Percentiles rank a stretch among this genome's conserved stretches.
Conservation (phyloP, 2,797 vertebrate species). For the Champsocephalus gunnari region DNA sequence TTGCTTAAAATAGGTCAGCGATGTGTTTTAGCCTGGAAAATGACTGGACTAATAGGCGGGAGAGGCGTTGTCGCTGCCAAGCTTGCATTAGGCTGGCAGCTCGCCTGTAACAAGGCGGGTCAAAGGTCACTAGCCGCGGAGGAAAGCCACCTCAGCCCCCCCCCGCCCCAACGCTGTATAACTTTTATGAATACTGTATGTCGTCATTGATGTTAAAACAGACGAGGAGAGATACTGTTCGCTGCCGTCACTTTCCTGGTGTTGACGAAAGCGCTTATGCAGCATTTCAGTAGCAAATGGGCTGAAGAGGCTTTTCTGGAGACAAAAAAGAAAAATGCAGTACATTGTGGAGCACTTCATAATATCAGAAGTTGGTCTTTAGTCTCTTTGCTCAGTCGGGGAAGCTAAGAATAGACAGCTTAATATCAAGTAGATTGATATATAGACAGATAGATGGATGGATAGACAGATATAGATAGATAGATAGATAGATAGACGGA, state of each 20-base stretch:
- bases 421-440: background rate
- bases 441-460: too few species aligned
- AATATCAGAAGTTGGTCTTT: conserved; percentile 50
- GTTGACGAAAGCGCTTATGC: conserved; percentile 62
- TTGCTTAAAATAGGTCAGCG: conserved; percentile 81
- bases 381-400: conserved; percentile 30
- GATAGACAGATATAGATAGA: too few species aligned
- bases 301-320: conserved; percentile 63
- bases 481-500: too few species aligned
- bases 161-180: conserved; percentile 77
- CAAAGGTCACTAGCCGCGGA: conserved; percentile 83
- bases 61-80: conserved; percentile 87
- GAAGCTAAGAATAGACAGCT: conserved; percentile 33
- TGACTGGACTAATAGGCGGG: conserved; percentile 85
- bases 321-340: conserved; percentile 21
- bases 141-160: conserved; percentile 73
- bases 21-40: conserved; percentile 83
- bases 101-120: conserved; percentile 82
- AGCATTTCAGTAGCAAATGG: conserved; percentile 61
- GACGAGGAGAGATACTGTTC: conserved; percentile 15
- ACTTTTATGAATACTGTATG: conserved; percentile 82
- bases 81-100: conserved; percentile 90
- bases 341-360: conserved; percentile 51
- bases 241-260: conserved; percentile 48
- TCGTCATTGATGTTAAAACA: conserved; percentile 48